Conservation (phyloP, 2,113 vertebrate species). For the Aspiorhynchus laticeps region DNA sequence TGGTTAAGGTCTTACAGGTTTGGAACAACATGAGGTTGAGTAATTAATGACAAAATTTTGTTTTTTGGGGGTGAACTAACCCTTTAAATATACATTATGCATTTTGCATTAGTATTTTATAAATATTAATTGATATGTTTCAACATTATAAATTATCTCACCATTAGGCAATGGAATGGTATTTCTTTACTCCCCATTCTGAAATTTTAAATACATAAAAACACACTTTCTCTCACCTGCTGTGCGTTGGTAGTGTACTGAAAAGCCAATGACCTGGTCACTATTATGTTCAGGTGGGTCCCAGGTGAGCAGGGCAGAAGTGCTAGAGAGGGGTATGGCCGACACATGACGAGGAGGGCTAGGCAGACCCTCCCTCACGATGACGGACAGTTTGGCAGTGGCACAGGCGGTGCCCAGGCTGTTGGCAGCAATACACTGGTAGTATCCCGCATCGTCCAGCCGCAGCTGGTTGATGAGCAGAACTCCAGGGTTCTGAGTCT, state of each 20-base stretch:
- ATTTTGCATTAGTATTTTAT: too few relatives aligned
- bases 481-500: slow-evolving; percentile 87
- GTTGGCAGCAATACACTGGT: slow-evolving; percentile 95
- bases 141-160: not conserved
- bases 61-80: too few relatives aligned
- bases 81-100: too few relatives aligned
- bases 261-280: slow-evolving; percentile 96
- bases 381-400: slow-evolving; percentile 87
- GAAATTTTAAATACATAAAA: not conserved
- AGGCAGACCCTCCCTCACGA: slow-evolving; percentile 92
- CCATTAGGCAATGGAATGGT: not conserved
- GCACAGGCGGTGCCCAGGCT: slow-evolving; percentile 89
- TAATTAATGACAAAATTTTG: too few relatives aligned
- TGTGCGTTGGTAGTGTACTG: slow-evolving; percentile 90
- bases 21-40: too few relatives aligned
- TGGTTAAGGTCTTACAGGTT: too few relatives aligned
- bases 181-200: not conserved
- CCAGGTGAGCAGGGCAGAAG: slow-evolving; percentile 87
- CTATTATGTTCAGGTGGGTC: slow-evolving; percentile 89
- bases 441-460: slow-evolving; percentile 91
- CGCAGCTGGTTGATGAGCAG: slow-evolving; percentile 96
- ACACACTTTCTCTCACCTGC: slow-evolving; percentile 74
- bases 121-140: not conserved
- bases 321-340: slow-evolving; percentile 86
- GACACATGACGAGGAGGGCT: slow-evolving; percentile 87